A percentile compares a stretch with the other conserved stretches of the same genome.
Conservation (phyloP, 2,888 invertebrate genomes). For the Orthosia gothica region DNA sequence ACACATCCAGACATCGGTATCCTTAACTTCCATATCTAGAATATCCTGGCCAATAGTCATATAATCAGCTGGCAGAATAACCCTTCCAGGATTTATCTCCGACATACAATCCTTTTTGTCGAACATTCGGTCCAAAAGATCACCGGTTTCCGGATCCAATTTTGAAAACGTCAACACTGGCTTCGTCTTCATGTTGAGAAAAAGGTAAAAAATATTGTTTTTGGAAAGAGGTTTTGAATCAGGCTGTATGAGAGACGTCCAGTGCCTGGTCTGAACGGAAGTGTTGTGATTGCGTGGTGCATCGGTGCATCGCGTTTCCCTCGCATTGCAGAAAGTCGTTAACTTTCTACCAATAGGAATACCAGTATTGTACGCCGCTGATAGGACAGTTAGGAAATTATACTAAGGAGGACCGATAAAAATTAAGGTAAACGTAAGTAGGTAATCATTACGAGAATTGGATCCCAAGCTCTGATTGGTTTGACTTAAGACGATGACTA, state of each 20-base stretch:
- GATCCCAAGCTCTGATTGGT: not conserved
- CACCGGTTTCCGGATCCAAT: slow-evolving; percentile 91
- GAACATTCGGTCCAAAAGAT: slow-evolving; percentile 93
- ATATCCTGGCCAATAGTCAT: slow-evolving; percentile 93
- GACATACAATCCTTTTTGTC: slow-evolving; percentile 93
- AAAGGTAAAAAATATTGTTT: slow-evolving; percentile 29
- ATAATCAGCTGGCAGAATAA: slow-evolving; percentile 94
- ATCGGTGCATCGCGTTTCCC: slow-evolving; percentile 71
- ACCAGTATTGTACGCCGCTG: slow-evolving; percentile 49
- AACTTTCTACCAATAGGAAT: slow-evolving; percentile 76
- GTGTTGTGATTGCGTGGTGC: slow-evolving; percentile 80
- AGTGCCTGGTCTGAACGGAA: slow-evolving; percentile 70
- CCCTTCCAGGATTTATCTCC: slow-evolving; percentile 94
- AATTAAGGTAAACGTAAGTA: not conserved
- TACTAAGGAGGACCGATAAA: not conserved
- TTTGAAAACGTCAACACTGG: slow-evolving; percentile 90
- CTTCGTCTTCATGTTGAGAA: slow-evolving; percentile 81
- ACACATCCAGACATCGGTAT: slow-evolving; percentile 96
- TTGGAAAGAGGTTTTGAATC: slow-evolving; percentile 27
- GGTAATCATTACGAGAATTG: not conserved
- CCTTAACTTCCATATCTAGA: slow-evolving; percentile 93
- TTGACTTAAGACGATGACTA: too few relatives aligned
- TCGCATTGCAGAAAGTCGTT: slow-evolving; percentile 73
- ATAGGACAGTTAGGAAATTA: slow-evolving; percentile 35
- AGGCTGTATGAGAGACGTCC: slow-evolving; percentile 56